phyloP scores from a whole-genome alignment of 2,797 vertebrate genomes.

The Pipistrellus pipistrellus region DNA sequence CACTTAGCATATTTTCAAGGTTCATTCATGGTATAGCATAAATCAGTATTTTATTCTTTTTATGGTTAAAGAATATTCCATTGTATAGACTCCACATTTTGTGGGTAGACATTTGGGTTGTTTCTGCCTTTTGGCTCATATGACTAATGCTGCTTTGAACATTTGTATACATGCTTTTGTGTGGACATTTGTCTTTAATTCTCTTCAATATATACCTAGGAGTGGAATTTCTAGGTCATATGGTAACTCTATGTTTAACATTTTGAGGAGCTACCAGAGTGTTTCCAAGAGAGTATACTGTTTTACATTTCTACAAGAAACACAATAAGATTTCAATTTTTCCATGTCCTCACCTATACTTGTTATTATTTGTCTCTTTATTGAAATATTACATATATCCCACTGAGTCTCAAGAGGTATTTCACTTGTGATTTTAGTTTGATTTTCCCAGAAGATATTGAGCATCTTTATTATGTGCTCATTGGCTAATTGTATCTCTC shows the following conservation, averaged over 20 bases:
- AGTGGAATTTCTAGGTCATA: conserved; percentile 18
- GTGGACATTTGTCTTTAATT: conserved; percentile 37
- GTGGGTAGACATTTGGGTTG: not conserved
- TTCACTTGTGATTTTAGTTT: conserved; percentile 49
- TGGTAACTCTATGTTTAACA: conserved; percentile 27
- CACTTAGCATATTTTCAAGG: not conserved
- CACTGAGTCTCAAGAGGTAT: conserved; percentile 48
- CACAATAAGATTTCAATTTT: not conserved
- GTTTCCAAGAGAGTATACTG: not conserved
- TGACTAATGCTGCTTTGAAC: not conserved
- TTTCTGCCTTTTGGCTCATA: not conserved
- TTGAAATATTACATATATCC: not conserved
- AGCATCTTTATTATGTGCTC: conserved; percentile 26
- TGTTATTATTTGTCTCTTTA: conserved; percentile 25
- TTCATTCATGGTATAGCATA: not conserved
- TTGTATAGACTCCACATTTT: not conserved
- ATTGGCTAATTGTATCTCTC: conserved; percentile 13
- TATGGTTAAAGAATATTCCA: conserved; percentile 27
- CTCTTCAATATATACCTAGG: conserved; percentile 33
- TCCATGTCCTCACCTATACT: not conserved
- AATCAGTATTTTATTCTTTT: conserved; percentile 37
- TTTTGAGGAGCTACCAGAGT: conserved; percentile 14
- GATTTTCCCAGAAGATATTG: not conserved
- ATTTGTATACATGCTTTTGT: conserved; percentile 33
- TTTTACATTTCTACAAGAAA: not conserved